Evolutionary conservation across 2,888 invertebrate species (phyloP), one percentile per base, ranked within the genome.

Genomic region (Temnothorax rugatulus): DNA sequence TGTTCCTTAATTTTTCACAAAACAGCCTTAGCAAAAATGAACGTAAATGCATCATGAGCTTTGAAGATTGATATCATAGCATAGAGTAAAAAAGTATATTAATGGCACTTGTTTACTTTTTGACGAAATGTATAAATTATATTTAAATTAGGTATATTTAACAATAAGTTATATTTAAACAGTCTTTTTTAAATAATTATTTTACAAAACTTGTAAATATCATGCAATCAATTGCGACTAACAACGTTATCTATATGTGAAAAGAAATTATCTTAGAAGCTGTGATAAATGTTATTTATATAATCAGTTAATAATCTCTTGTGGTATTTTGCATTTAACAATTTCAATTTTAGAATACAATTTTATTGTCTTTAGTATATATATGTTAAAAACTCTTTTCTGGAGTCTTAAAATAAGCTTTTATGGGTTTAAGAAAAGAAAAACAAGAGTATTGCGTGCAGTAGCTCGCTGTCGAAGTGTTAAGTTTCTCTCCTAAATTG

Each of bases 401-500:
- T 71, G 11, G 1, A 54, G 9, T 18, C 15, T 57, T 73, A 73
- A 38, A 71, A 57, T 25, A 59, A 73, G 41, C 18, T 8, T 61
- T 15, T 63, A 21, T 34, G 11, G 11, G 2, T 63, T 61, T 50
- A 2, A 7, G 38, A 63, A 47, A 63, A 61, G 61, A 50, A 34
- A 34, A 73, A 25, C 15, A 29, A 50, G 11, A 38, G 8, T 57
- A 71, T 50, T 38, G 25, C 15, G 18, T 47, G 13, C 21, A 21
- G 47, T 8, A 71, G 25, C 38, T 61, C 4, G 13, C 41, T 41
- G 13, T 25, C 74, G 38, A 74, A 41, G 47, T 69, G 44, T 82
- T 66, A 68, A 74, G 64, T 86, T 89, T 88, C 88, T 77, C 83
- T 59, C 25, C 61, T 69, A 89, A 88, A 90, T 90, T 88, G 84